Evolutionary conservation across 2,113 vertebrate species (phyloP).

Genomic region (Nematolebias whitei): DNA sequence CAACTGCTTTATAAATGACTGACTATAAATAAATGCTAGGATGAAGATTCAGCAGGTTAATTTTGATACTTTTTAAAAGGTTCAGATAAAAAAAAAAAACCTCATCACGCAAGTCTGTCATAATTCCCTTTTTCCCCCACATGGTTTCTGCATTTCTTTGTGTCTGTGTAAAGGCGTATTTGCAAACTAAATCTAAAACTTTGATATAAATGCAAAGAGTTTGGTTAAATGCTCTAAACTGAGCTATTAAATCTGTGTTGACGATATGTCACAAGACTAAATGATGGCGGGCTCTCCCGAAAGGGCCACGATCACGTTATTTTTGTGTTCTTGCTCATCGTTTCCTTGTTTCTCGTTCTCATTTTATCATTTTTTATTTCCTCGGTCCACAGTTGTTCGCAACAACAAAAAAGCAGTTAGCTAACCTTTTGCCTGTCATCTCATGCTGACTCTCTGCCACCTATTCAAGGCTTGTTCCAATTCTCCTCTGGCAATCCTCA

Average conservation of each 20-base stretch:
- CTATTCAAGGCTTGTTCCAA: constrained; percentile 25
- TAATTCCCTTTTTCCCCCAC: constrained; percentile 20
- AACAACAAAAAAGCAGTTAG: constrained; percentile 29
- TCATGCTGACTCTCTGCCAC: constrained; percentile 21
- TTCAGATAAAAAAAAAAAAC: constrained; percentile 22
- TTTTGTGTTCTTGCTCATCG: background rate
- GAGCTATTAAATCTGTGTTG: background rate
- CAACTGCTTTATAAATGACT: constrained; percentile 30
- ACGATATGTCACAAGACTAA: constrained; percentile 13
- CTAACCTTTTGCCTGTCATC: constrained; percentile 28
- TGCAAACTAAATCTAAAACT: constrained; percentile 12
- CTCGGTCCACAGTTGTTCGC: constrained; percentile 31
- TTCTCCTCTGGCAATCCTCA: constrained; percentile 37
- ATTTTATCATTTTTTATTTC: constrained; percentile 33
- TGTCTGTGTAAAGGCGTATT: background rate
- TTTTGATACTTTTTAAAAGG: no score
- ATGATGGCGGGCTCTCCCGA: constrained; percentile 12
- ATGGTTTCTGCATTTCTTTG: background rate
- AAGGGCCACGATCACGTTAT: constrained; percentile 6
- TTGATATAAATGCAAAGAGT: background rate
- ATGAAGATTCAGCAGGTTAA: no score
- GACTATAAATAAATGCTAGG: constrained; percentile 39
- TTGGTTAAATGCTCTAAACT: background rate
- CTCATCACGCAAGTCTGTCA: constrained; percentile 14
- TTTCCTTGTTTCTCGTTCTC: background rate